Percentiles rank a stretch among this genome's conserved stretches.
phyloP scores from a whole-genome alignment of 1,140 invertebrate genomes.

The Musca domestica region DNA sequence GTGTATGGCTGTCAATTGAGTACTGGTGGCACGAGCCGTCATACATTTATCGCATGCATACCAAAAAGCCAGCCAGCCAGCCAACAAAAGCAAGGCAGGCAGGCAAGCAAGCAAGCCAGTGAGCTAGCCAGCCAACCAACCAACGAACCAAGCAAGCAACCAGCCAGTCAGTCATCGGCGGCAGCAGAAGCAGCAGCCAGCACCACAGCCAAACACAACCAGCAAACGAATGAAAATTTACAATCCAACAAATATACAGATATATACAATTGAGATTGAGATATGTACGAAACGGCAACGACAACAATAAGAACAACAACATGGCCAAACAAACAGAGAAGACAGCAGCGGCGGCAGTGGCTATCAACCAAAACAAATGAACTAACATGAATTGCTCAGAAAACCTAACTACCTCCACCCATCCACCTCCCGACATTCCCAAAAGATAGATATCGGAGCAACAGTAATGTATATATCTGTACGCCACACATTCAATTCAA shows the following conservation, averaged over 20 bases:
- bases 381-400: neutral
- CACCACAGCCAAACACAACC: neutral
- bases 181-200: neutral
- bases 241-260: neutral
- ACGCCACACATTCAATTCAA: too few species aligned
- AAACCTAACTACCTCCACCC: neutral
- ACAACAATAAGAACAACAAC: neutral
- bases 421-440: too few species aligned
- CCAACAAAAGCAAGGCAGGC: slow-evolving; percentile 1
- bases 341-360: neutral
- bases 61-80: slow-evolving; percentile 6
- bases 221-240: neutral
- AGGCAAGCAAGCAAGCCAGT: slow-evolving; percentile 5
- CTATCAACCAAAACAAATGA: neutral
- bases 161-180: slow-evolving; percentile 2
- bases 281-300: neutral
- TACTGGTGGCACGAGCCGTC: slow-evolving; percentile 28
- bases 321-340: neutral
- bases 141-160: slow-evolving; percentile 5
- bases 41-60: slow-evolving; percentile 21
- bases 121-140: slow-evolving; percentile 1
- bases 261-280: neutral
- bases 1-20: slow-evolving; percentile 28
- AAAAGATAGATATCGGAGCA: too few species aligned
- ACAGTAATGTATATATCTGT: too few species aligned